phyloP scores from a whole-genome alignment of 2,888 invertebrate genomes.

The Crepidodera aurea region DNA sequence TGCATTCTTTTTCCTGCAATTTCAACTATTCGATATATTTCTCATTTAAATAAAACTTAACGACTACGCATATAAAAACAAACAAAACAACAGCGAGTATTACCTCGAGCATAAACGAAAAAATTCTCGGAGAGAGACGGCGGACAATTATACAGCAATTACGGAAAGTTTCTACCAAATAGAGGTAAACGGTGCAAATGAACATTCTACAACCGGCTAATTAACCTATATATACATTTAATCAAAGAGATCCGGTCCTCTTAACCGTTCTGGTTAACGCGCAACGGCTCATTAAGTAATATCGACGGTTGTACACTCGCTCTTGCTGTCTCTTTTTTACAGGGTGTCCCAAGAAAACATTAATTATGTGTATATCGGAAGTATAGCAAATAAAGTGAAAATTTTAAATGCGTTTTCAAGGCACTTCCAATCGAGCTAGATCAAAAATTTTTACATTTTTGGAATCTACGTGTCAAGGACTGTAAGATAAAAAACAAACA shows the following conservation, averaged over 20 bases:
- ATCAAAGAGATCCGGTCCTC: constrained; percentile 44
- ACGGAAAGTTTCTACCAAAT: constrained; percentile 41
- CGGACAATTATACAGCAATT: constrained; percentile 34
- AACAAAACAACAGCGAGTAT: background rate
- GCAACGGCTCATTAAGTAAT: constrained; percentile 25
- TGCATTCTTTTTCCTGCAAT: too few species aligned
- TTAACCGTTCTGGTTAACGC: constrained; percentile 34
- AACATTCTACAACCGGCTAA: constrained; percentile 36
- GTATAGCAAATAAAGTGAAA: too few species aligned
- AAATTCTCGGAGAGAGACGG: constrained; percentile 13
- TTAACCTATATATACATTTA: constrained; percentile 44
- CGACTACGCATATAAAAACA: background rate
- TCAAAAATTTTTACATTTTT: too few species aligned
- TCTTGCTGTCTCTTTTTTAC: background rate
- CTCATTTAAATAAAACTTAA: too few species aligned
- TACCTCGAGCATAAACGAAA: background rate
- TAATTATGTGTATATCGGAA: too few species aligned
- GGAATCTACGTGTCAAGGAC: too few species aligned
- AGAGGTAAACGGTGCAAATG: constrained; percentile 37
- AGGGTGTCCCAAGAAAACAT: background rate
- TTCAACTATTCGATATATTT: too few species aligned
- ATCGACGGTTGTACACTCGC: background rate
- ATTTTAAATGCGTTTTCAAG: too few species aligned
- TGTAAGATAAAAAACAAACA: too few species aligned
- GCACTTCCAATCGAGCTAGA: too few species aligned